These are phyloP conservation scores for Drosophila truncata DNA, from an alignment of 1,140 invertebrate species.

Conservation along the genomic window DNA sequence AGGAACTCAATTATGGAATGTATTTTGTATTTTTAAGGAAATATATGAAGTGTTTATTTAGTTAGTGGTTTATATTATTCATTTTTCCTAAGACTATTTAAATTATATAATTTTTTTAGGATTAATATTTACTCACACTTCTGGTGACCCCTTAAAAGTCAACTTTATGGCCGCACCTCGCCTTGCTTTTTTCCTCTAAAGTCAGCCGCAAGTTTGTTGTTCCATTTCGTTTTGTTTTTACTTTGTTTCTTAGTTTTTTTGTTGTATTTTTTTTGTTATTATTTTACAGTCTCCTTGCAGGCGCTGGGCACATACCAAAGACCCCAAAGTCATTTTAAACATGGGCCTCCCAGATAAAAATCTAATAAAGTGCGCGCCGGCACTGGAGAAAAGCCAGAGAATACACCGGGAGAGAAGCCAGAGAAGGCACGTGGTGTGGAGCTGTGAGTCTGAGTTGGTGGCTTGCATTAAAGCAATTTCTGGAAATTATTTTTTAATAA, in stretches of 20 bases:
- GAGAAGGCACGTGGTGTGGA: conserved; percentile 20
- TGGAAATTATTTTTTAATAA: conserved; percentile 79
- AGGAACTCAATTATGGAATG: background rate
- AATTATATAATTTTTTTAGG: background rate
- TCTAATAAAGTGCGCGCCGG: conserved; percentile 74
- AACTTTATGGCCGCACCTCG: conserved; percentile 29
- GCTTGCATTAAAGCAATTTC: conserved; percentile 70
- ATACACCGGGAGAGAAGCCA: conserved; percentile 7
- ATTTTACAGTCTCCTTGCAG: conserved; percentile 24
- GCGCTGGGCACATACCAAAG: conserved; percentile 50
- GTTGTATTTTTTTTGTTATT: background rate
- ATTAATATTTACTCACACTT: background rate
- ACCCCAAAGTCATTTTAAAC: conserved; percentile 73
- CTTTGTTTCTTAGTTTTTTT: background rate
- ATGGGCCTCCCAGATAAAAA: conserved; percentile 73
- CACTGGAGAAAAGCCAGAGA: conserved; percentile 23
- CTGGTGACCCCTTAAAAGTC: background rate
- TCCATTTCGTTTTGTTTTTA: conserved; percentile 20
- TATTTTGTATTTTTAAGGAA: too few species aligned
- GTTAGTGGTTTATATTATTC: fast-evolving
- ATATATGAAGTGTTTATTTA: background rate
- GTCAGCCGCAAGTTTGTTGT: conserved; percentile 6
- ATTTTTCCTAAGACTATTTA: background rate
- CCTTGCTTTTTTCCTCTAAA: conserved; percentile 7
- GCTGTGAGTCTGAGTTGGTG: background rate